Base-by-base conservation (phyloP, 2,888 invertebrate genomes). In the Eupithecia abbreviata region DNA sequence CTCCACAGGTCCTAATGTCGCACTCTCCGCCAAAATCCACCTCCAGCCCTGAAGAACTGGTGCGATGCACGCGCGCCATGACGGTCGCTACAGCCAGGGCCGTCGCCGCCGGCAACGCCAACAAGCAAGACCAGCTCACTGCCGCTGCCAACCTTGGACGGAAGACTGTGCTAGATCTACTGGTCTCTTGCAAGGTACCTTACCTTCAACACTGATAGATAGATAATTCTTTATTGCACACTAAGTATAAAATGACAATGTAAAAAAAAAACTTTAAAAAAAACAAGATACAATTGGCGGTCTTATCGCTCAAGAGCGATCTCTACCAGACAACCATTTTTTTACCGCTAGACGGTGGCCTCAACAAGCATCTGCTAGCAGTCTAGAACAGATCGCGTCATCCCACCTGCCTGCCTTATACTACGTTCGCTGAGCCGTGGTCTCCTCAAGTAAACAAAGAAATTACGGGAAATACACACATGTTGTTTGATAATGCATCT, bases 131-230 rank as follows among this genome's bases (percentile, higher is more conserved):
- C 86, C 99, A 99, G 90, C 97, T 99, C 81, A 99, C 99, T 18
- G 98, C 98, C 3, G 99, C 99, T 2, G 99, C 99, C 72, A 99
- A 99, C 92, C 96, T 99, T 91, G 99, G 99, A 2, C 95, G 99
- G 79, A 98, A 98, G 92, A 98, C 99, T 2, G 98, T 99, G 74
- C 97, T 98, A 18, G 99, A 99, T 88, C 97, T 99, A 96, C 95
- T 99, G 74, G 94, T 97, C 1, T 97, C 98, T 9, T 98, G 98
- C 92, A 98, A 98, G 94, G 97, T 97, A 30, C 30, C 30, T 30
- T 30, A 30, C 30, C 30, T 30, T 1, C 30, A 30, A 30, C 30
- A 30, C 30, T 30, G 30, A n/a, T n/a, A n/a, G n/a, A n/a, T n/a
- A n/a, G n/a, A n/a, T n/a, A n/a, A n/a, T n/a, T n/a, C n/a, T n/a